A percentile compares a stretch with the other conserved stretches of the same genome.
Conservation (phyloP, 2,113 vertebrate genomes). For the Pelobates fuscus region DNA sequence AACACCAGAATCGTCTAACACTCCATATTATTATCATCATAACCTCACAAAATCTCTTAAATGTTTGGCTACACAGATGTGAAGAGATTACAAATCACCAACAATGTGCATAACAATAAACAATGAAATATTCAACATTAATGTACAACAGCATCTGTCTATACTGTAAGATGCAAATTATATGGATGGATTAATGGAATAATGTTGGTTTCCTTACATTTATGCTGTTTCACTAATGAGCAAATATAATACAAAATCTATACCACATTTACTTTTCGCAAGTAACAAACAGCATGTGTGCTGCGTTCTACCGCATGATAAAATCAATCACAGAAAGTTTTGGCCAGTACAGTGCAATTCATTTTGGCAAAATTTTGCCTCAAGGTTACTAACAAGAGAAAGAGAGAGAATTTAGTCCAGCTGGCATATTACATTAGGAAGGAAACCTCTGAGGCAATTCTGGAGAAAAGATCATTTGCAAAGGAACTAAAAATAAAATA, state of each 20-base stretch:
- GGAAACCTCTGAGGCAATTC: conserved; percentile 47
- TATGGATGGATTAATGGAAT: not conserved
- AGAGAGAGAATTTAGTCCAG: conserved; percentile 45
- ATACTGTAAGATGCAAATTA: not conserved
- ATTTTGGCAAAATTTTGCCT: conserved; percentile 48
- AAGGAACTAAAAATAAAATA: conserved; percentile 41
- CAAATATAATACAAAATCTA: not conserved
- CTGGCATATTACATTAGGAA: conserved; percentile 45
- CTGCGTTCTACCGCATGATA: conserved; percentile 35
- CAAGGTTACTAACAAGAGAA: conserved; percentile 46
- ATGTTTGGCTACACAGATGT: too few species aligned
- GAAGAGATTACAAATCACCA: too few species aligned
- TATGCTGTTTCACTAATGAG: not conserved
- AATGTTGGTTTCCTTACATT: not conserved
- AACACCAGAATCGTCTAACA: too few species aligned
- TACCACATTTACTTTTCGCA: not conserved
- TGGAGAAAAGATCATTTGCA: conserved; percentile 39
- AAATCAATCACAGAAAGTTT: conserved; percentile 41
- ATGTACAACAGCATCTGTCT: not conserved
- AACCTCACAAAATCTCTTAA: too few species aligned
- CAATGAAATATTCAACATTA: not conserved
- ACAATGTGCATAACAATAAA: not conserved
- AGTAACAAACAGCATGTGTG: conserved; percentile 30
- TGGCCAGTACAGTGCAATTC: conserved; percentile 31
- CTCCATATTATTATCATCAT: too few species aligned